Evolutionary conservation across 2,888 invertebrate species (phyloP).

Genomic region (Carpatolechia fugitivella): DNA sequence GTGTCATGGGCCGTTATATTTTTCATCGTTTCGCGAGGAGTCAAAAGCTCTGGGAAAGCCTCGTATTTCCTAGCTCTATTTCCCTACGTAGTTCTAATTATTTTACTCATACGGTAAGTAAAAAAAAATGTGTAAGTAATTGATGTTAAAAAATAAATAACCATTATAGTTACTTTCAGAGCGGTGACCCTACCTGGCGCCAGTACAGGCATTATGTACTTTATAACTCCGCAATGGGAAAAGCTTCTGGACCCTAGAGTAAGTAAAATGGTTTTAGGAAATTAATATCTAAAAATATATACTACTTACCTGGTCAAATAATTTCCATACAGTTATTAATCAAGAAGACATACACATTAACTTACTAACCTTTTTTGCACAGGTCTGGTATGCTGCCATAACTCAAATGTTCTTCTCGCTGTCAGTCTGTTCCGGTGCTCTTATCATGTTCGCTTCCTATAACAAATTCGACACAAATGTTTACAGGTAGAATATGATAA

Average conservation of each 20-base stretch:
- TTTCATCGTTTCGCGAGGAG: slow-evolving; percentile 84
- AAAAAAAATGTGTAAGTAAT: neutral
- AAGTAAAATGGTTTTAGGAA: no score
- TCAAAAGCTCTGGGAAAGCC: slow-evolving; percentile 89
- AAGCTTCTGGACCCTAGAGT: slow-evolving; percentile 84
- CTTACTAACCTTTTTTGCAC: slow-evolving; percentile 26
- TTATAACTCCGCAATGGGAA: slow-evolving; percentile 87
- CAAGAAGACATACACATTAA: neutral
- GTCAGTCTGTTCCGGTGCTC: slow-evolving; percentile 86
- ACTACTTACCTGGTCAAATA: neutral
- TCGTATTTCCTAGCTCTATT: slow-evolving; percentile 93
- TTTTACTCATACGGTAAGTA: slow-evolving; percentile 81
- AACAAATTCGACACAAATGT: slow-evolving; percentile 85
- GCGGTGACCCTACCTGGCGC: slow-evolving; percentile 85
- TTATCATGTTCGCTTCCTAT: slow-evolving; percentile 89
- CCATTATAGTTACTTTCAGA: slow-evolving; percentile 53
- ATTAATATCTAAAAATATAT: neutral
- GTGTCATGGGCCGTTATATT: slow-evolving; percentile 85
- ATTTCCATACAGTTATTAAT: no score
- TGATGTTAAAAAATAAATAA: neutral
- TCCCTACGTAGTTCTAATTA: slow-evolving; percentile 87
- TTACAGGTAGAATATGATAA: slow-evolving; percentile 74
- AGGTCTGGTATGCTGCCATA: slow-evolving; percentile 90
- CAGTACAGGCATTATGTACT: slow-evolving; percentile 85
- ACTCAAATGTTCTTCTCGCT: slow-evolving; percentile 90